Conservation (phyloP, 2,113 vertebrate species). For the Lepus americanus region DNA sequence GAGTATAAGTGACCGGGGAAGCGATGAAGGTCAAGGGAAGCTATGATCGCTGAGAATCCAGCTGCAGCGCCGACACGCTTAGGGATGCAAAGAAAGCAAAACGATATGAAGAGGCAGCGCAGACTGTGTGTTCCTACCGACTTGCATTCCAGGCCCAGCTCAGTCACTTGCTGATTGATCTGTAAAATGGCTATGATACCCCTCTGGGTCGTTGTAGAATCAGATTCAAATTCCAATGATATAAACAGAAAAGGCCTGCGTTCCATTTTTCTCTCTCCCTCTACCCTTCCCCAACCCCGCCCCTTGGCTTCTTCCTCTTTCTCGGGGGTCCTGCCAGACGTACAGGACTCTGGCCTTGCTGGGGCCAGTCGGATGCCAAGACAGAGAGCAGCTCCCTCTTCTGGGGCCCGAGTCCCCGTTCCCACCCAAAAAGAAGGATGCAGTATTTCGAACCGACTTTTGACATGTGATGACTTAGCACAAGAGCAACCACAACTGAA, state of each 20-base stretch:
- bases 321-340: not conserved
- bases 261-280: not conserved
- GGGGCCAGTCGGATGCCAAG: not conserved
- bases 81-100: not conserved
- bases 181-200: not conserved
- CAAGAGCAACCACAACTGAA: conserved; percentile 56
- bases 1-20: not conserved
- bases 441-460: not conserved
- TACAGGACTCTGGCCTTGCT: not conserved
- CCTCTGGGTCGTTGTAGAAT: not conserved
- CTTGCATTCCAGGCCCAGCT: not conserved
- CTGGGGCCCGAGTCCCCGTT: not conserved
- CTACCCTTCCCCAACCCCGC: not conserved
- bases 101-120: not conserved
- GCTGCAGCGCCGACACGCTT: not conserved
- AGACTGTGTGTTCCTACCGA: not conserved
- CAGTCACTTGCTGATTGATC: not conserved
- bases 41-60: not conserved
- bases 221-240: not conserved
- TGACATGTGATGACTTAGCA: not conserved
- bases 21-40: not conserved
- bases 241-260: not conserved
- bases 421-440: not conserved
- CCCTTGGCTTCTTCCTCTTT: not conserved
- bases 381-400: not conserved